Evolutionary conservation across 2,797 vertebrate species (phyloP), one percentile per base, ranked within the genome.

Genomic region (Brachyrhaphis roseni): DNA sequence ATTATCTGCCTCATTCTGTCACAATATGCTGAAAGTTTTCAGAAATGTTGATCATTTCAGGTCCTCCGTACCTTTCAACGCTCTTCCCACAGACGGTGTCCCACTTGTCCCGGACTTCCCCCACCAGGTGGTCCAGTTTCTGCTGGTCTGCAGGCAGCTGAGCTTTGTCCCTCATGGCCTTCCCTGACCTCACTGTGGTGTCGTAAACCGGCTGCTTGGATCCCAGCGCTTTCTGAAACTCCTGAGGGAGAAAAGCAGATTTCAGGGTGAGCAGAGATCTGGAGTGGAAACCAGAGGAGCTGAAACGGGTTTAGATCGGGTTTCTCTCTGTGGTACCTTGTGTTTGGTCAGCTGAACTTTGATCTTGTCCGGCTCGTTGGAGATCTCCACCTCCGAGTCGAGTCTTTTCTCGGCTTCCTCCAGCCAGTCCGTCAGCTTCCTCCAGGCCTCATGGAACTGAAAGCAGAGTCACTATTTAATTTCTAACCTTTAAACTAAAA

Each of bases 81-180:
- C 98, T 99, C 91, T 99, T 99, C 51, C 98, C 98, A 15, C 98
- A 99, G 82, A 99, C 98, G 0, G 98, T 99, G 95, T 99, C 98
- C 98, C 98, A 99, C 86, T 98, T 99, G 94, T 99, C 98, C 28
- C 98, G 95, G 79, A 99, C 97, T 88, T 99, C 98, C 81, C 98
- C 98, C 83, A 99, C 92, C 72, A 99, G 93, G 80, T 99, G 96
- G 89, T 99, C 98, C 87, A 99, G 94, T 80, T 96, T 98, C 87
- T 99, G 98, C 28, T 95, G 95, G 93, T 99, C 98, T 51, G 96
- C 96, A 1, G 96, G 85, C 75, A 99, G 97, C 90, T 97, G 94
- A 46, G 98, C 96, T 84, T 99, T 99, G 86, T 99, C 98, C 83
- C 98, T 97, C 94, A 99, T 97, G 78, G 98, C 97, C 87, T 95